A percentile compares a stretch with the other conserved stretches of the same genome.
phyloP scores from a whole-genome alignment of 2,888 invertebrate species.

The Heliconius cydno region DNA sequence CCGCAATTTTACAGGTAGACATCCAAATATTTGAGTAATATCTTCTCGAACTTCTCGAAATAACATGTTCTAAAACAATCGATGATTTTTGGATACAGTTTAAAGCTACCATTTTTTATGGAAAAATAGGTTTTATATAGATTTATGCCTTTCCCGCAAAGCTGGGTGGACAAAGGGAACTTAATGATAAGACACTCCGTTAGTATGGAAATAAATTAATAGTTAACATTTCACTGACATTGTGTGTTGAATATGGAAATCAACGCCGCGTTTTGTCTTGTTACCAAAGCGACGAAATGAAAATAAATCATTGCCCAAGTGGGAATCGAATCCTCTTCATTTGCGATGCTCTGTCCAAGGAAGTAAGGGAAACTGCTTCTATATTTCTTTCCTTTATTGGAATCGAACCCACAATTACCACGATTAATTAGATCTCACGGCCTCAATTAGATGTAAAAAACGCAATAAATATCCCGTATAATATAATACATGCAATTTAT shows the following conservation, averaged over 20 bases:
- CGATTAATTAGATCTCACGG: background rate
- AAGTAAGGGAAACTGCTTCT: background rate
- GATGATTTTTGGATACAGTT: background rate
- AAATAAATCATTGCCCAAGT: too few species aligned
- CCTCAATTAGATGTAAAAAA: background rate
- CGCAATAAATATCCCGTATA: background rate
- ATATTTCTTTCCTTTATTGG: background rate
- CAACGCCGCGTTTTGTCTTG: too few species aligned
- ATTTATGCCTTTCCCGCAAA: too few species aligned
- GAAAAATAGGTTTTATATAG: too few species aligned
- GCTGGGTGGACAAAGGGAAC: too few species aligned
- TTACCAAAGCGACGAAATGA: too few species aligned
- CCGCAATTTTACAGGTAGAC: background rate
- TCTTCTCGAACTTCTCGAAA: background rate
- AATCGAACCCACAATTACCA: background rate
- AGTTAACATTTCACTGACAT: too few species aligned
- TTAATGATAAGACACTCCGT: too few species aligned
- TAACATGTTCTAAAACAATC: background rate
- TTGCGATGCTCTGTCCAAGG: background rate
- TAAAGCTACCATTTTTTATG: background rate
- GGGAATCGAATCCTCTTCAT: background rate
- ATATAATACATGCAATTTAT: conserved; percentile 9
- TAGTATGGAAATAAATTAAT: too few species aligned
- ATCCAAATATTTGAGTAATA: background rate
- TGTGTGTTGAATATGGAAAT: too few species aligned